These are phyloP conservation scores for Montipora capricornis DNA, from an alignment of 64 coral and sea anemone genomes.

Conservation along the genomic window DNA sequence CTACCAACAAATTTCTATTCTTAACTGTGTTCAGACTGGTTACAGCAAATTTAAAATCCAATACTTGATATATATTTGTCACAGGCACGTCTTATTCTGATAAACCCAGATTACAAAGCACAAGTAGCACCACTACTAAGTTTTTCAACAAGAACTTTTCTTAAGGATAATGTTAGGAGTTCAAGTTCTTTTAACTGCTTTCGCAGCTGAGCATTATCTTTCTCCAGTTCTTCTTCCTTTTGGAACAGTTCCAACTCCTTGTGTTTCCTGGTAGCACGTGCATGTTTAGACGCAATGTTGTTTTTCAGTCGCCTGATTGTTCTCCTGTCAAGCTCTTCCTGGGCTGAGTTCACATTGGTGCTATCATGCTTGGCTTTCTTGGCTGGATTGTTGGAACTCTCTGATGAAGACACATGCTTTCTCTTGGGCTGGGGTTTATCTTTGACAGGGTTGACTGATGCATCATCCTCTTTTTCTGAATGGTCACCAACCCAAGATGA, in stretches of 20 bases:
- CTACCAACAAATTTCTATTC: no score
- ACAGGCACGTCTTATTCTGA: not conserved
- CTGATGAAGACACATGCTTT: constrained; percentile 8
- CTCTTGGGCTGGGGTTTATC: not conserved
- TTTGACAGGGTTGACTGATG: not conserved
- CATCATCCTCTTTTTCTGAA: not conserved
- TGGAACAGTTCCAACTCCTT: constrained; percentile 81
- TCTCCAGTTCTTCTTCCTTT: constrained; percentile 70
- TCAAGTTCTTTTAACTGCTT: constrained; percentile 73
- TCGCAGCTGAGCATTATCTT: constrained; percentile 77
- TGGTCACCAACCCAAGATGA: not conserved
- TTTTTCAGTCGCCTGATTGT: constrained; percentile 88
- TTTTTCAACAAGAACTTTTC: constrained; percentile 74
- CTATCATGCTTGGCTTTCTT: constrained; percentile 46
- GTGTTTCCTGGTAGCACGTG: constrained; percentile 77
- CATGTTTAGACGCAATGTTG: constrained; percentile 88
- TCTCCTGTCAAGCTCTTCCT: constrained; percentile 60
- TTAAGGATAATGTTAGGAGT: constrained; percentile 66
- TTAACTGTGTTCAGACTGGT: no score
- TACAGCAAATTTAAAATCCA: no score
- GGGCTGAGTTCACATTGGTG: not conserved
- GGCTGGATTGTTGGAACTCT: not conserved
- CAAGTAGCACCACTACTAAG: constrained; percentile 49
- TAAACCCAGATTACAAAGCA: constrained; percentile 26
- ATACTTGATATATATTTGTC: not conserved